Evolutionary conservation across 2,113 vertebrate species (phyloP).

Genomic region (Ornithorhynchus anatinus): DNA sequence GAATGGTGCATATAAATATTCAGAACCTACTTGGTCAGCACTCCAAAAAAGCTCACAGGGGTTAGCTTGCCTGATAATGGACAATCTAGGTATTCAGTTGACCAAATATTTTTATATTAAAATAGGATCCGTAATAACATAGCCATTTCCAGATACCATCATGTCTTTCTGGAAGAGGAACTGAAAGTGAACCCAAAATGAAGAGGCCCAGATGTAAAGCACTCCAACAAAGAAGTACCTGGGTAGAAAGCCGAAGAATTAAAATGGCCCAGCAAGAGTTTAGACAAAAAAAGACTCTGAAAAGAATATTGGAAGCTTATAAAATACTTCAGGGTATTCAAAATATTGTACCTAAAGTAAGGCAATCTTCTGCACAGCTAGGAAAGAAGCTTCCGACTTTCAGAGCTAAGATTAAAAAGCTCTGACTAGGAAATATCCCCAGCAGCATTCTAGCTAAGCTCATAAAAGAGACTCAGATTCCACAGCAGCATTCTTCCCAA

Average conservation of each 20-base stretch:
- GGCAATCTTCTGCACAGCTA: constrained; percentile 25
- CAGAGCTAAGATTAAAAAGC: constrained; percentile 27
- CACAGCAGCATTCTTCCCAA: constrained; percentile 5
- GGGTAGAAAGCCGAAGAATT: background rate
- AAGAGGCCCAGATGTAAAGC: background rate
- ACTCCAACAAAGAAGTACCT: background rate
- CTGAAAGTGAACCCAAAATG: background rate
- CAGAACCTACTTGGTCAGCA: background rate
- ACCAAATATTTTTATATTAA: background rate
- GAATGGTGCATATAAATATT: background rate
- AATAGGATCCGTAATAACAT: background rate
- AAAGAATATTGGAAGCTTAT: background rate
- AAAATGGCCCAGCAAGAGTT: background rate
- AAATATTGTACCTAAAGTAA: background rate
- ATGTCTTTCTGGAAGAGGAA: background rate
- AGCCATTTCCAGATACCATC: background rate
- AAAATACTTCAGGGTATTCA: constrained; percentile 12
- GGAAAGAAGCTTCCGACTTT: constrained; percentile 26
- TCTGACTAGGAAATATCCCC: constrained; percentile 18
- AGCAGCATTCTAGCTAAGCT: constrained; percentile 21
- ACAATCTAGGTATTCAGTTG: background rate
- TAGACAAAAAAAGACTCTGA: background rate
- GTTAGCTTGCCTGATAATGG: no score
- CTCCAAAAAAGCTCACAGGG: background rate
- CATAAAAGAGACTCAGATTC: constrained; percentile 34